phyloP scores from a whole-genome alignment of 2,888 invertebrate species.

The Creontiades dilutus region DNA sequence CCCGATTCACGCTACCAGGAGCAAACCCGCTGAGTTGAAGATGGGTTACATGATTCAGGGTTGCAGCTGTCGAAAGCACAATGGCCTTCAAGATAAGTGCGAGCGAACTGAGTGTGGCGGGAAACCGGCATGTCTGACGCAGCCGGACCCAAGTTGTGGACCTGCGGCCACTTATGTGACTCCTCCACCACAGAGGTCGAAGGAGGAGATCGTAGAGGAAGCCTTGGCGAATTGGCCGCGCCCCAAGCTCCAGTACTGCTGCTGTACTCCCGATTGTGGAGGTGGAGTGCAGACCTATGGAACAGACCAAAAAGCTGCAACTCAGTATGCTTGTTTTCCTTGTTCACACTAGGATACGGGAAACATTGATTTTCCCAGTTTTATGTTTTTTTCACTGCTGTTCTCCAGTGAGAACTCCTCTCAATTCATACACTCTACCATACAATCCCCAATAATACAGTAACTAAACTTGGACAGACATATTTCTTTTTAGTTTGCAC shows the following conservation, averaged over 20 bases:
- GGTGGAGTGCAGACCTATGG: slow-evolving; percentile 16
- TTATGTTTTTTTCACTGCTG: too few species aligned
- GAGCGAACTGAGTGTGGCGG: slow-evolving; percentile 69
- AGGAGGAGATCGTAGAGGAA: slow-evolving; percentile 55
- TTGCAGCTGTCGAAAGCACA: slow-evolving; percentile 72
- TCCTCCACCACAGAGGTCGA: slow-evolving; percentile 7
- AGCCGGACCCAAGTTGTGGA: slow-evolving; percentile 70
- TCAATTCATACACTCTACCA: too few species aligned
- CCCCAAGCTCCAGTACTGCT: slow-evolving; percentile 66
- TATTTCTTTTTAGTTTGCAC: too few species aligned
- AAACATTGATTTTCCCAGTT: too few species aligned
- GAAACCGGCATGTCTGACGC: slow-evolving; percentile 63
- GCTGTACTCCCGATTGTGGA: slow-evolving; percentile 63
- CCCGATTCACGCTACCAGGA: slow-evolving; percentile 53
- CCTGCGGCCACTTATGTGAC: slow-evolving; percentile 57
- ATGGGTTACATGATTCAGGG: slow-evolving; percentile 70
- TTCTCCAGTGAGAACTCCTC: too few species aligned
- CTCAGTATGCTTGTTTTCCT: slow-evolving; percentile 48
- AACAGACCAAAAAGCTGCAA: background rate
- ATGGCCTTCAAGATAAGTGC: slow-evolving; percentile 74
- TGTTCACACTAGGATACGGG: slow-evolving; percentile 3
- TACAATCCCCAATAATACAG: too few species aligned
- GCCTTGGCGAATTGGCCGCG: slow-evolving; percentile 28
- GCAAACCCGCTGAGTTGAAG: slow-evolving; percentile 69
- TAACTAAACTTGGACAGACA: too few species aligned